Evolutionary conservation across 2,113 vertebrate species (phyloP).

Genomic region (Hypomesus transpacificus): DNA sequence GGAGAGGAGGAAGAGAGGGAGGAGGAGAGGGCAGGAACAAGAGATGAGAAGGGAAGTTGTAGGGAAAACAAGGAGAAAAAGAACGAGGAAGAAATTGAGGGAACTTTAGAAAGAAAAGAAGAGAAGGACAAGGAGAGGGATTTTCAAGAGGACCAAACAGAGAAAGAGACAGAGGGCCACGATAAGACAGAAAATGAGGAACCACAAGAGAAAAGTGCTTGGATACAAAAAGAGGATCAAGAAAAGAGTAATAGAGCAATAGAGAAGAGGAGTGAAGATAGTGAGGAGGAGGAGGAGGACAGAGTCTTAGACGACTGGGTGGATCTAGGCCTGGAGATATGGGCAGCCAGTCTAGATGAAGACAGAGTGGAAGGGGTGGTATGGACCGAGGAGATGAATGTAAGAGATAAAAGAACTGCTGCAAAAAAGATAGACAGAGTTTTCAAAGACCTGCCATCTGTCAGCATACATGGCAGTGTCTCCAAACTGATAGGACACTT

Average conservation of each 20-base stretch:
- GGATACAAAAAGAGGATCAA: constrained; percentile 17
- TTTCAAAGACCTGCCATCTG: constrained; percentile 9
- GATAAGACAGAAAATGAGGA: not conserved
- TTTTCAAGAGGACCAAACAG: too few relatives aligned
- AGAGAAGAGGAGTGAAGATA: constrained; percentile 28
- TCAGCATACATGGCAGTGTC: constrained; percentile 17
- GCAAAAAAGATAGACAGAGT: not conserved
- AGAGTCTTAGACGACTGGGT: constrained; percentile 30
- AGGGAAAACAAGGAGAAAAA: not conserved
- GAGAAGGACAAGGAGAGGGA: not conserved
- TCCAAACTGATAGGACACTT: not conserved
- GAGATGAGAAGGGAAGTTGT: not conserved
- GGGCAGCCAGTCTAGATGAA: constrained; percentile 38
- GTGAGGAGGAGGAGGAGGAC: constrained; percentile 16
- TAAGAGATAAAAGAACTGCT: not conserved
- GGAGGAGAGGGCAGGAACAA: constrained; percentile 21
- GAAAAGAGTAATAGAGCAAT: not conserved
- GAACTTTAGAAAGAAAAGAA: not conserved
- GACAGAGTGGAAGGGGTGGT: constrained; percentile 17
- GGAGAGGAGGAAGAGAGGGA: constrained; percentile 1
- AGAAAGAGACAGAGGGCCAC: not conserved
- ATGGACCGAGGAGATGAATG: constrained; percentile 27
- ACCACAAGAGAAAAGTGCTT: not conserved
- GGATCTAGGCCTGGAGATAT: constrained; percentile 30
- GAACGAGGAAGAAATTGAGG: too few relatives aligned